Conservation (phyloP, 2,797 vertebrate species). For the Luscinia luscinia region DNA sequence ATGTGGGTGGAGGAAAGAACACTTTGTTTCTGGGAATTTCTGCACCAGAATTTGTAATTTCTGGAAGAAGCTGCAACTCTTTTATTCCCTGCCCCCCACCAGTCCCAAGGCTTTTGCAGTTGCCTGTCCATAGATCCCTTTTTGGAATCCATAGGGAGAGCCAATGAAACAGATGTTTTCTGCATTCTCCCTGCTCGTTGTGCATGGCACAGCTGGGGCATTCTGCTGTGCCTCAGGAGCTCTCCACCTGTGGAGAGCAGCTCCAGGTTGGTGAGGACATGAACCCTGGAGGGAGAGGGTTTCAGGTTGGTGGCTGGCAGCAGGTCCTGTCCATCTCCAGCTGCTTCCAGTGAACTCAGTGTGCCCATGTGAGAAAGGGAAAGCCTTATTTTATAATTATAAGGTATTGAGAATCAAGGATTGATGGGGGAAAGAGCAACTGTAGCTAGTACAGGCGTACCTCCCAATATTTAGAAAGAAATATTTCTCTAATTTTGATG, state of each 20-base stretch:
- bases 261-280: not conserved
- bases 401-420: not conserved
- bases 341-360: not conserved
- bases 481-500: not conserved
- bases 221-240: not conserved
- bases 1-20: not conserved
- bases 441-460: not conserved
- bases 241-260: not conserved
- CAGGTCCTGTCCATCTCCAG: not conserved
- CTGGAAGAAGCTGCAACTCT: not conserved
- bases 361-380: not conserved
- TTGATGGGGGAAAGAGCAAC: not conserved
- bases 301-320: not conserved
- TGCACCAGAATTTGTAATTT: not conserved
- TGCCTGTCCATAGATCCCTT: not conserved
- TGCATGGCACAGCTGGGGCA: not conserved
- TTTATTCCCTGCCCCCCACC: accelerated
- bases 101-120: not conserved
- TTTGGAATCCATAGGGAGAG: not conserved
- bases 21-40: not conserved
- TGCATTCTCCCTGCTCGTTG: not conserved
- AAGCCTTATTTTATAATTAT: not conserved
- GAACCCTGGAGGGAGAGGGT: not conserved
- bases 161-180: not conserved
- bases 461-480: not conserved